Evolutionary conservation across 2,797 vertebrate species (phyloP), one percentile per base, ranked within the genome.

Genomic region (Paguma larvata): DNA sequence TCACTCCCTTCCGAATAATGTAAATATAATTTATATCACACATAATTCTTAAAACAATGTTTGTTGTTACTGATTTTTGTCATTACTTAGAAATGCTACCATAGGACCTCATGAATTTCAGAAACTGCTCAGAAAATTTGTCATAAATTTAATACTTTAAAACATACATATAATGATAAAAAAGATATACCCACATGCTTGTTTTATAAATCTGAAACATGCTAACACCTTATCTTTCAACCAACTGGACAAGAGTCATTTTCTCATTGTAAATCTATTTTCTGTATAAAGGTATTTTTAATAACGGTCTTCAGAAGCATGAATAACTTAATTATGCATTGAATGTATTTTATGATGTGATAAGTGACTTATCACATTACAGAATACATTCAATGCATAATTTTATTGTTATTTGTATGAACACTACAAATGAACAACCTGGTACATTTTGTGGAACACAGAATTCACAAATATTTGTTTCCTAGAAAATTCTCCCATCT

Each of bases 131-230:
- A 96, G 63, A 87, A 53, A 85, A 34, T 41, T 27, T 56, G 21
- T 82, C 25, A 91, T 48, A 93, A 79, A 62, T 89, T 67, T 89
- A 75, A 48, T 91, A 94, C 78, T 90, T 94, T 72, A 87, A 92
- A 75, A 46, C 34, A 30, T 9, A 79, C 32, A 34, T 30, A n/a
- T 5, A 30, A 10, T 59, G 19, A 32, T 62, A 18, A 77, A 59
- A 83, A 48, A 65, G 2, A 44, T 23, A 23, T 44, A 91, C 21
- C 16, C 4, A 56, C 30, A 48, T 56, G 16, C 18, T 80, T 96
- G 2, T 48, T 72, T 78, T 56, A 41, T 85, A 75, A 67, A 67
- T 77, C 32, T 78, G 53, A 96, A 86, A 21, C 11, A 86, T 67
- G 4, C 10, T 21, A 53, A 68, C 3, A 21, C 11, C 38, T 1